phyloP scores from a whole-genome alignment of 1,140 invertebrate genomes.

The Ctenoplectra terminalis region DNA sequence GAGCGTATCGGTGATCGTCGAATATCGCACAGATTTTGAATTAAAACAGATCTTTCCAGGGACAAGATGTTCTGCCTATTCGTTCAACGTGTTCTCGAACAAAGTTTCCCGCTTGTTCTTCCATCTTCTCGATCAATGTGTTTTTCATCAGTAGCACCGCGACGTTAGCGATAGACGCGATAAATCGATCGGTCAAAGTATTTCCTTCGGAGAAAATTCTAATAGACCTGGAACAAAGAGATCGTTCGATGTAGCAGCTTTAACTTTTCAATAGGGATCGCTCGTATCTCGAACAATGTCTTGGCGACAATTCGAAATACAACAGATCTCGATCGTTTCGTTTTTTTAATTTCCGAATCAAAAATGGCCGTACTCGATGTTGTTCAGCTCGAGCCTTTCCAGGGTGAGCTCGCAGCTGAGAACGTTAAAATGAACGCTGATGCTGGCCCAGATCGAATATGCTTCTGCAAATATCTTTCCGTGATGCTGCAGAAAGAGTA shows the following conservation, averaged over 20 bases:
- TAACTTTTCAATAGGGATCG: too few relatives aligned
- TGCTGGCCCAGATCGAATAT: background rate
- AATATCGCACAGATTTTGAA: too few relatives aligned
- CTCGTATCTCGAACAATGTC: too few relatives aligned
- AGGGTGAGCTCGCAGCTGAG: background rate
- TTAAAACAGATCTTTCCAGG: too few relatives aligned
- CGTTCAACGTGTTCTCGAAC: background rate
- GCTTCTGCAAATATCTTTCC: background rate
- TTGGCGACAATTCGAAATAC: too few relatives aligned
- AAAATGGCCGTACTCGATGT: background rate
- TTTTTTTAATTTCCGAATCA: background rate
- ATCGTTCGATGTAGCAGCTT: background rate
- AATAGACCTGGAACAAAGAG: slow-evolving; percentile 4
- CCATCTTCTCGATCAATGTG: background rate
- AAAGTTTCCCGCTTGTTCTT: background rate
- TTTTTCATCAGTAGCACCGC: background rate
- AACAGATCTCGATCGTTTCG: too few relatives aligned
- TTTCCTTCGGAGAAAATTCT: background rate
- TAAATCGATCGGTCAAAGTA: background rate
- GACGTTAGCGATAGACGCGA: background rate
- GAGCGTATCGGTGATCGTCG: too few relatives aligned
- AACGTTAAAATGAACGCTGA: background rate
- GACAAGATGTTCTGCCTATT: background rate
- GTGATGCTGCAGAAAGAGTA: background rate
- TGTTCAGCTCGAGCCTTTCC: background rate